Percentiles rank a stretch among this genome's conserved stretches.
Evolutionary conservation across 2,888 invertebrate genomes (phyloP).

Genomic region (Petrolisthes cinctipes): DNA sequence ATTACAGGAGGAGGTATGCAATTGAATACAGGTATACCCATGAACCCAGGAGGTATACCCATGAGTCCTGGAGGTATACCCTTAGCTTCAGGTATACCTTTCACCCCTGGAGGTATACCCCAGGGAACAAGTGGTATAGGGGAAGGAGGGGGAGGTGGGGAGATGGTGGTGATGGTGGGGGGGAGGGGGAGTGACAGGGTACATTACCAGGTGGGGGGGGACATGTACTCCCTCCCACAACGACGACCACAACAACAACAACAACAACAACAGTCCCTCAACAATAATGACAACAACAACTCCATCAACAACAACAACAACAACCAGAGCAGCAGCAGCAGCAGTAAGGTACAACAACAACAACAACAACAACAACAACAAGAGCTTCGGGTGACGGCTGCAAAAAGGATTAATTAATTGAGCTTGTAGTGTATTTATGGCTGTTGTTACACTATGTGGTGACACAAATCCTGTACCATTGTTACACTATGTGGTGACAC

Average conservation of each 20-base stretch:
- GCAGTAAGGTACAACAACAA: slow-evolving; percentile 42
- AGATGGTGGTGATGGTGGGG: slow-evolving; percentile 35
- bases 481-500: too few relatives aligned
- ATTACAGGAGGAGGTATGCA: slow-evolving; percentile 26
- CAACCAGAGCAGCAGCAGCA: slow-evolving; percentile 25
- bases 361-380: slow-evolving; percentile 7
- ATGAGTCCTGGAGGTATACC: slow-evolving; percentile 21
- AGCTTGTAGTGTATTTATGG: neutral
- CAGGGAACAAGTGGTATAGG: slow-evolving; percentile 11
- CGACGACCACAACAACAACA: slow-evolving; percentile 34
- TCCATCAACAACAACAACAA: slow-evolving; percentile 8
- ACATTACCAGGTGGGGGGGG: slow-evolving; percentile 60
- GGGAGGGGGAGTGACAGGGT: slow-evolving; percentile 29
- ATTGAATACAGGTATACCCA: slow-evolving; percentile 24
- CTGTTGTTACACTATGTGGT: too few relatives aligned
- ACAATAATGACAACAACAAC: slow-evolving; percentile 22
- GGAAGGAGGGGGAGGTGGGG: slow-evolving; percentile 7
- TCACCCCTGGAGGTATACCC: slow-evolving; percentile 12
- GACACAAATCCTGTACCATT: too few relatives aligned
- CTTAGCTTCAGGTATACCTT: slow-evolving; percentile 11
- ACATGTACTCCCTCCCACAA: slow-evolving; percentile 56
- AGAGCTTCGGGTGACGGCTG: slow-evolving; percentile 1
- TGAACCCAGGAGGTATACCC: slow-evolving; percentile 35
- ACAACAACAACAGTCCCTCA: slow-evolving; percentile 5
- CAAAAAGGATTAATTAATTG: neutral